Evolutionary conservation across 2,797 vertebrate species (phyloP), one percentile per base, ranked within the genome.

Genomic region (Mormyrus hasselquistii): DNA sequence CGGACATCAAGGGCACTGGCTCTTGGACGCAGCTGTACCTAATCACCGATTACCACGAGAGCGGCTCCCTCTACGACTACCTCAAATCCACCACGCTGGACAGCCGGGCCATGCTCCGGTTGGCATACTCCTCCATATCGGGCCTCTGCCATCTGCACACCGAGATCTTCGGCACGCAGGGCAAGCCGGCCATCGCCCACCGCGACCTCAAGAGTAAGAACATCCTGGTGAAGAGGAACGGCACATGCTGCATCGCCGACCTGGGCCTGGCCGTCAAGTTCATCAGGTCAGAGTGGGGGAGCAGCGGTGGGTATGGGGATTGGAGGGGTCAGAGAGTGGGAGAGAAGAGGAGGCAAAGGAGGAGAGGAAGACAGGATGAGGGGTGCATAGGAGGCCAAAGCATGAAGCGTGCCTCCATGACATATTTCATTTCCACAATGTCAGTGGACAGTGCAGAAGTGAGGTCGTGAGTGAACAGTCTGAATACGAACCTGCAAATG

Each of bases 171-270:
- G 98, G 98, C 91, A 99, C 98, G 4, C 98, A 99, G 94, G 98
- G 98, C 89, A 99, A 99, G 92, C 97, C 98, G 0, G 98, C 98
- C 91, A 99, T 99, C 86, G 96, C 98, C 79, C 98, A 99, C 90
- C 95, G 98, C 73, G 98, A 99, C 94, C 94, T 99, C 57, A 99
- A 99, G 94, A 99, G 98, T 97, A 99, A 99, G 94, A 99, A 99
- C 88, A 97, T 99, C 93, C 94, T 99, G 8, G 98, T 99, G 92
- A 99, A 99, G 95, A 97, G 97, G 93, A 99, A 99, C 0, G 98
- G 98, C 47, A 97, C 97, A 3, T 99, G 98, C 93, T 99, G 98
- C 88, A 98, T 99, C 90, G 98, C 98, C 12, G 98, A 99, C 93
- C 94, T 99, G 41, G 98, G 98, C 65, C 95, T 99, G 93, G 97